Percentiles rank a stretch among this genome's conserved stretches.
Conservation (phyloP, 2,888 invertebrate species). For the Auanema sp. region DNA sequence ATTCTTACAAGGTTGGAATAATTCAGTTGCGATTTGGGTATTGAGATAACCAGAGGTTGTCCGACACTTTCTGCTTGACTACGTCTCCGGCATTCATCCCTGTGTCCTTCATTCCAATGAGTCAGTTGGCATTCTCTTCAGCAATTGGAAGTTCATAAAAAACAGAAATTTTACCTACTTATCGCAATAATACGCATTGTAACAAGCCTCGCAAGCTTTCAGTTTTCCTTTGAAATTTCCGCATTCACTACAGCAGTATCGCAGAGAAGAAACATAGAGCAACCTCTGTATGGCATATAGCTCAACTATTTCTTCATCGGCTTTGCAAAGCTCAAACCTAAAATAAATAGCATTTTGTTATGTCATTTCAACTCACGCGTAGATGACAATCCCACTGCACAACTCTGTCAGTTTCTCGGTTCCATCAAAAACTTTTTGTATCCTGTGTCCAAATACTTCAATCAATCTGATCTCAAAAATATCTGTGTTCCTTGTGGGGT, state of each 20-base stretch:
- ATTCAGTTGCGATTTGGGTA: constrained; percentile 67
- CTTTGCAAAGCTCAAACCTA: constrained; percentile 65
- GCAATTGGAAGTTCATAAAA: not conserved
- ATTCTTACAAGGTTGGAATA: constrained; percentile 62
- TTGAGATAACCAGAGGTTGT: constrained; percentile 67
- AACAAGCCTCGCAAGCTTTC: constrained; percentile 66
- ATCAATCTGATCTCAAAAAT: constrained; percentile 31
- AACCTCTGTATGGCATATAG: constrained; percentile 64
- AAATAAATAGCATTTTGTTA: not conserved
- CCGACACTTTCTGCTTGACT: constrained; percentile 63
- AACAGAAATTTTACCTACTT: constrained; percentile 54
- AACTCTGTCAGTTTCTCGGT: constrained; percentile 43
- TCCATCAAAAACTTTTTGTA: constrained; percentile 38
- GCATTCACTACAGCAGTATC: constrained; percentile 50
- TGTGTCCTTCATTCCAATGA: constrained; percentile 65
- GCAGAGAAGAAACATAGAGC: constrained; percentile 38
- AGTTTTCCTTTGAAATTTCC: constrained; percentile 51
- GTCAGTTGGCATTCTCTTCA: constrained; percentile 66
- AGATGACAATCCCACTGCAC: constrained; percentile 60
- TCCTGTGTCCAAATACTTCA: constrained; percentile 39
- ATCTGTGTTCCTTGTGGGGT: too few relatives aligned
- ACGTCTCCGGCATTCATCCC: constrained; percentile 40
- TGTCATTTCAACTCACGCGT: constrained; percentile 62
- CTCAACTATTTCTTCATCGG: constrained; percentile 65
- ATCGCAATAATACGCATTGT: constrained; percentile 68